Conservation (phyloP, 2,888 invertebrate genomes). For the Saturnia pavonia region DNA sequence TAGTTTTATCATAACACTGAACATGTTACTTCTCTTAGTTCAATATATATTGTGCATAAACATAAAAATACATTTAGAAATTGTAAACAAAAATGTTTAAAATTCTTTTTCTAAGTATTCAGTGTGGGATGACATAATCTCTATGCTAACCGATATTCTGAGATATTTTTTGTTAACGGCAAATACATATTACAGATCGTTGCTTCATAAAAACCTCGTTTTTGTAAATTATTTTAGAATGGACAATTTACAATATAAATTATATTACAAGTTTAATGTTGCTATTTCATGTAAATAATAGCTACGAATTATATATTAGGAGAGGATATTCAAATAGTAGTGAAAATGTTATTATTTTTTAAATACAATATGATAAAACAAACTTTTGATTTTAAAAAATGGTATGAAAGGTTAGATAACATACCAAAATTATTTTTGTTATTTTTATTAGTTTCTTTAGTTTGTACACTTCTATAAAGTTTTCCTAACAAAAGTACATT, state of each 20-base stretch:
- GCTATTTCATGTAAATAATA: not conserved
- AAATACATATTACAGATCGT: slow-evolving; percentile 46
- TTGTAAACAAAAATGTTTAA: not conserved
- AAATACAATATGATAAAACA: too few species aligned
- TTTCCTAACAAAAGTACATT: not conserved
- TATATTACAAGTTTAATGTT: not conserved
- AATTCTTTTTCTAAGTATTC: not conserved
- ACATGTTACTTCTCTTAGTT: not conserved
- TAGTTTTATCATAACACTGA: not conserved
- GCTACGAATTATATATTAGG: too few species aligned
- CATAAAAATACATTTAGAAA: not conserved
- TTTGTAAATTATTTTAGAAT: not conserved
- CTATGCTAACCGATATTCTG: slow-evolving; percentile 38
- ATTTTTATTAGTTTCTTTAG: not conserved
- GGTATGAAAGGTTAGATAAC: too few species aligned
- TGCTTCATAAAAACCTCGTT: slow-evolving; percentile 31
- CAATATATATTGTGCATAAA: not conserved
- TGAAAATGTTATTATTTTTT: too few species aligned
- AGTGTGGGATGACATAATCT: slow-evolving; percentile 46
- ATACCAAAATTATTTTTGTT: not conserved
- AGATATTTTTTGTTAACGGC: slow-evolving; percentile 37
- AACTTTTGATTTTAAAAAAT: too few species aligned
- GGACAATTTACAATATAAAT: not conserved
- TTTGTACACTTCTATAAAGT: not conserved
- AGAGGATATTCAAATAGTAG: too few species aligned